These are phyloP conservation scores for Lepidocyrtinus sp. DNA, from an alignment of 2,888 invertebrate species.

Conservation along the genomic window DNA sequence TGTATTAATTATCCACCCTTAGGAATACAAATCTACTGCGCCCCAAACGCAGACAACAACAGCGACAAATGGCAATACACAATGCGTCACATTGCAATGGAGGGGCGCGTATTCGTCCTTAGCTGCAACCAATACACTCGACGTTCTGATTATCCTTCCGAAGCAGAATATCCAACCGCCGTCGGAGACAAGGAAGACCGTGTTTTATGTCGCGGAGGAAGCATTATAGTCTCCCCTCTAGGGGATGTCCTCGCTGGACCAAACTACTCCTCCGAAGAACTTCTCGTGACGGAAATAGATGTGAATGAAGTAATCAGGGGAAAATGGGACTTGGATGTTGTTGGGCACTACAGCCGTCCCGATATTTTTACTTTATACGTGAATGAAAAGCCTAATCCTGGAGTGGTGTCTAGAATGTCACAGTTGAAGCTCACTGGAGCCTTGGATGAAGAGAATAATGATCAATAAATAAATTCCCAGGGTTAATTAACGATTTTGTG, in stretches of 20 bases:
- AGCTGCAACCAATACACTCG: conserved; percentile 54
- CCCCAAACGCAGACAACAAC: conserved; percentile 57
- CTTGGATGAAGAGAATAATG: background rate
- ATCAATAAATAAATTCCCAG: no score
- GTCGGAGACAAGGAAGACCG: conserved; percentile 39
- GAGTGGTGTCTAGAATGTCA: conserved; percentile 3
- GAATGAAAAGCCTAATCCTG: conserved; percentile 48
- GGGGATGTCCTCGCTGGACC: conserved; percentile 61
- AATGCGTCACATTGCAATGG: conserved; percentile 61
- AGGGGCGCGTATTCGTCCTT: conserved; percentile 62
- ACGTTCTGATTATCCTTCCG: conserved; percentile 50
- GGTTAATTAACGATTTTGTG: background rate
- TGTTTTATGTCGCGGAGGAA: conserved; percentile 53
- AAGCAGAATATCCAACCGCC: conserved; percentile 22
- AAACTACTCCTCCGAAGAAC: conserved; percentile 46
- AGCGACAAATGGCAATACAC: conserved; percentile 57
- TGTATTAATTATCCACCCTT: no score
- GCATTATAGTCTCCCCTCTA: conserved; percentile 57
- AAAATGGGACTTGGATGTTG: conserved; percentile 62
- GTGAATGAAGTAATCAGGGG: conserved; percentile 54
- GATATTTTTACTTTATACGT: conserved; percentile 63
- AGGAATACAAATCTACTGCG: conserved; percentile 64
- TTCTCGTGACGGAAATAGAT: conserved; percentile 58
- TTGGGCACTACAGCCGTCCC: conserved; percentile 61
- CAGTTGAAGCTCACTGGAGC: background rate